phyloP scores from a whole-genome alignment of 2,113 vertebrate species.

The Talpa occidentalis region DNA sequence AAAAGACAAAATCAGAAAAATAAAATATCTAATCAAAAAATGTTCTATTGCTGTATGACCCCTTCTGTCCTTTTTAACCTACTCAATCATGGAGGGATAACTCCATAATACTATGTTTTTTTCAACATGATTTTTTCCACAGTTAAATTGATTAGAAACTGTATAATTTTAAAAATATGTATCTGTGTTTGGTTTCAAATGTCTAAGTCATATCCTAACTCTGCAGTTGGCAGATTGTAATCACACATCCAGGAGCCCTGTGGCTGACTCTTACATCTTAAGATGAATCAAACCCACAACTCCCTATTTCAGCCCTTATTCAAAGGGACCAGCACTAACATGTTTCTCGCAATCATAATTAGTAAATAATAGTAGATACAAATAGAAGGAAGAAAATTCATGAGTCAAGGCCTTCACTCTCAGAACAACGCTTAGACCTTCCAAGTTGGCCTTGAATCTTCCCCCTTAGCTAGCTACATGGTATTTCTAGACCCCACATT shows the following conservation, averaged over 20 bases:
- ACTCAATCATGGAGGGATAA: conserved; percentile 52
- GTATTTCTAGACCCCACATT: background rate
- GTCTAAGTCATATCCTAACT: conserved; percentile 74
- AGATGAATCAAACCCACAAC: conserved; percentile 83
- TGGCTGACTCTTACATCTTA: conserved; percentile 59
- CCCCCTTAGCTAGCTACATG: conserved; percentile 11
- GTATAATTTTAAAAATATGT: conserved; percentile 82
- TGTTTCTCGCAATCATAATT: conserved; percentile 81
- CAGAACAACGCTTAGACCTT: conserved; percentile 16
- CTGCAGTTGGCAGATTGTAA: conserved; percentile 83
- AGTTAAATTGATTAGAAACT: conserved; percentile 81
- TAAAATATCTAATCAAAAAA: conserved; percentile 62
- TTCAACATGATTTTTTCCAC: conserved; percentile 74
- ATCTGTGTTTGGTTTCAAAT: conserved; percentile 80
- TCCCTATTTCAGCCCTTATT: conserved; percentile 83
- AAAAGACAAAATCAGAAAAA: conserved; percentile 73
- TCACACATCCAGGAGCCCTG: conserved; percentile 73
- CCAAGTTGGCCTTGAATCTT: conserved; percentile 16
- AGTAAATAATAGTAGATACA: conserved; percentile 72
- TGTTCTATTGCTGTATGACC: conserved; percentile 32
- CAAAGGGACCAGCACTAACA: conserved; percentile 79
- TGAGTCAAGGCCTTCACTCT: conserved; percentile 60
- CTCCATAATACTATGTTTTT: conserved; percentile 70
- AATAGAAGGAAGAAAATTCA: conserved; percentile 72
- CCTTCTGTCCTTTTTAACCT: conserved; percentile 69